Evolutionary conservation across 2,888 invertebrate genomes (phyloP).

Genomic region (Nomada goodeniana): DNA sequence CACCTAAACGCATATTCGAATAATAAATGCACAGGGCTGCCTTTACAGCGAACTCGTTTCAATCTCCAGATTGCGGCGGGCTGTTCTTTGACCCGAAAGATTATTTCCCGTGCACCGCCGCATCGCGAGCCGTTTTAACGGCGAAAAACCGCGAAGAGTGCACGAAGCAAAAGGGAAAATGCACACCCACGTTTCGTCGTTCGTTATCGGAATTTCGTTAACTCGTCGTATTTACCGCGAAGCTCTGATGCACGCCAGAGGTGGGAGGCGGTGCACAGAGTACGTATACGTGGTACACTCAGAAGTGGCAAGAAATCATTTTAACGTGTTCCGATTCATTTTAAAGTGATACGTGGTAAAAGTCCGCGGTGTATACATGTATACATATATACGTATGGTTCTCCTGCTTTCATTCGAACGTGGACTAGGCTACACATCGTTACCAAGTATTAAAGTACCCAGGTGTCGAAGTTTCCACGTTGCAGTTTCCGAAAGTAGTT

Average conservation of each 20-base stretch:
- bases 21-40: background rate
- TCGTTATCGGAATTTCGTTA: conserved; percentile 56
- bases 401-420: conserved; percentile 27
- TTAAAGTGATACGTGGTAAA: conserved; percentile 33
- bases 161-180: conserved; percentile 21
- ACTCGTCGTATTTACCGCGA: conserved; percentile 42
- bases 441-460: conserved; percentile 53
- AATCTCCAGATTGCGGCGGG: conserved; percentile 51
- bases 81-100: conserved; percentile 59
- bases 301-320: conserved; percentile 57
- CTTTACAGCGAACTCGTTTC: conserved; percentile 23
- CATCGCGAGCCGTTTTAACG: conserved; percentile 26
- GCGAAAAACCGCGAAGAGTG: conserved; percentile 13
- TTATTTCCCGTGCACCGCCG: conserved; percentile 35
- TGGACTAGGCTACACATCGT: conserved; percentile 22
- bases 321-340: conserved; percentile 39
- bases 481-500: conserved; percentile 55
- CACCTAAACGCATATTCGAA: background rate
- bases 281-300: conserved; percentile 11
- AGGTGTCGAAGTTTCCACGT: conserved; percentile 52
- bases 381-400: conserved; percentile 1
- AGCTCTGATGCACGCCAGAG: background rate
- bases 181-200: conserved; percentile 39
- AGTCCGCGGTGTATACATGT: conserved; percentile 10
- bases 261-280: background rate